Conservation (phyloP, 2,113 vertebrate genomes). For the Donacobius atricapilla region DNA sequence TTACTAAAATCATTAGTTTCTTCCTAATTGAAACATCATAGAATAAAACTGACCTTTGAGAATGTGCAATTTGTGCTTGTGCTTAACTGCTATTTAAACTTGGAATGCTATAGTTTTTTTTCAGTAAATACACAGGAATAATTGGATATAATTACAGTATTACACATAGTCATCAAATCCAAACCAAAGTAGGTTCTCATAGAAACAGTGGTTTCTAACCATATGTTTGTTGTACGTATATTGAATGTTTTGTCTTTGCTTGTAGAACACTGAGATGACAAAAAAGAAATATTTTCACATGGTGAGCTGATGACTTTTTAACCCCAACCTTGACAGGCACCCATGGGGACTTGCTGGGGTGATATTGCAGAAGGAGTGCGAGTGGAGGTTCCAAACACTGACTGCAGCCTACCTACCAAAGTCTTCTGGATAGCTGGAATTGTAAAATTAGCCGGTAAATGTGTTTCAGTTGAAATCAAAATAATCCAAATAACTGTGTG, state of each 20-base stretch:
- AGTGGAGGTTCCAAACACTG: slow-evolving; percentile 91
- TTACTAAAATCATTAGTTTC: not conserved
- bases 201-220: not conserved
- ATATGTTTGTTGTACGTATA: not conserved
- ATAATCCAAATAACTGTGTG: not conserved
- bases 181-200: not conserved
- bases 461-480: not conserved
- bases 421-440: slow-evolving; percentile 98
- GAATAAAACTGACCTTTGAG: not conserved
- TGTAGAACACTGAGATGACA: not conserved
- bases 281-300: not conserved
- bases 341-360: slow-evolving; percentile 92
- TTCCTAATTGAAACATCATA: not conserved
- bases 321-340: slow-evolving; percentile 75
- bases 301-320: slow-evolving; percentile 43
- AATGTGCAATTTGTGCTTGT: not conserved
- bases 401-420: slow-evolving; percentile 88
- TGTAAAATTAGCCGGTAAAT: slow-evolving; percentile 90
- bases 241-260: not conserved
- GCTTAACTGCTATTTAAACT: not conserved
- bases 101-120: not conserved
- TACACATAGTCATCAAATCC: not conserved
- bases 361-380: slow-evolving; percentile 89
- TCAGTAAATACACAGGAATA: not conserved
- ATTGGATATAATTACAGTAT: not conserved